Evolutionary conservation across 2,113 vertebrate species (phyloP), one percentile per base, ranked within the genome.

Genomic region (Okapia johnstoni): DNA sequence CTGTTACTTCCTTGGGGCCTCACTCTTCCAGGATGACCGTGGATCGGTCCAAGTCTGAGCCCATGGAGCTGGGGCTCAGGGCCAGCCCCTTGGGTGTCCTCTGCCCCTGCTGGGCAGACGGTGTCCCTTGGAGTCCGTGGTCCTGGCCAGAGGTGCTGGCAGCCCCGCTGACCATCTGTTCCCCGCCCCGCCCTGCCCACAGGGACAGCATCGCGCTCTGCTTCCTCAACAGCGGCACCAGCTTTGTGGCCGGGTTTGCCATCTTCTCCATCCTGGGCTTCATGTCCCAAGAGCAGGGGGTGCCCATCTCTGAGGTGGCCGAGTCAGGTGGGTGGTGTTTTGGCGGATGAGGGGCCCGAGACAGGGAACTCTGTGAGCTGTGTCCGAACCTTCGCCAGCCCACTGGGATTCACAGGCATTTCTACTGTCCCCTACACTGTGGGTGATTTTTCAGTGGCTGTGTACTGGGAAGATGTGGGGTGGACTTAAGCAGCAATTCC

Each of bases 251-350:
- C 0, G 99, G 99, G 33, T 99, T 99, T 96, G 99, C 99, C 21
- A 99, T 99, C 98, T 99, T 99, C 98, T 99, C 99, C 96, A 99
- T 99, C 98, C 98, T 99, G 99, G 99, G 99, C 80, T 99, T 99
- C 98, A 99, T 99, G 99, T 99, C 99, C 0, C 98, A 98, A 89
- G 99, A 99, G 88, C 99, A 99, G 98, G 99, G 99, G 0, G 99
- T 99, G 95, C 99, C 99, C 95, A 99, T 99, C 0, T 99, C 99
- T 0, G 99, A 99, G 40, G 99, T 99, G 96, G 99, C 99, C 0
- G 99, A 99, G 96, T 99, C 99, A 1, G 99, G 99, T 99, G 97
- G 97, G 99, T 98, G 77, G 23, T 63, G 16, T 16, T 12, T 40
- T 16, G n/a, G 13, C 19, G 50, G n/a, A 2, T 83, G 66, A 52